Percentiles rank a stretch among this genome's conserved stretches.
Conservation (phyloP, 2,797 vertebrate genomes). For the Lepus townsendii region DNA sequence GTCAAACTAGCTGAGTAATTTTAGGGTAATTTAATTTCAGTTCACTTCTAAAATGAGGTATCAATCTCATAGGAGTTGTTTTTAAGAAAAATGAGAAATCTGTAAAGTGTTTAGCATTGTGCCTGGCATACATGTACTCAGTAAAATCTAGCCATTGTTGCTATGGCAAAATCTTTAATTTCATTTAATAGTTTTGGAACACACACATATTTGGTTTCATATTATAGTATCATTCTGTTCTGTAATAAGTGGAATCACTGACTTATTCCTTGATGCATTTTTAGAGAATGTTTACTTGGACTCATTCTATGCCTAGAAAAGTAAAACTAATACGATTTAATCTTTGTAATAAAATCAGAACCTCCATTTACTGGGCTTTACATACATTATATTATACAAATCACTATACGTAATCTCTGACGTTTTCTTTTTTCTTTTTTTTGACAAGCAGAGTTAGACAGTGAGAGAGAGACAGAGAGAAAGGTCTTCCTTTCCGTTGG, state of each 20-base stretch:
- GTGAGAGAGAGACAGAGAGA: too few relatives aligned
- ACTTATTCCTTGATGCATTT: not conserved
- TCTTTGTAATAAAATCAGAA: conserved; percentile 4
- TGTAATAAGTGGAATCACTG: conserved; percentile 6
- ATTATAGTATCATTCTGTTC: not conserved
- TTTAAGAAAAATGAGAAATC: conserved; percentile 61
- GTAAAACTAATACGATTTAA: not conserved
- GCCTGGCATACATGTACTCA: not conserved
- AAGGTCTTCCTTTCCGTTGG: too few relatives aligned
- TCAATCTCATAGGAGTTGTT: not conserved
- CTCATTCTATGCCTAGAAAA: not conserved
- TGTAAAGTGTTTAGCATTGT: not conserved
- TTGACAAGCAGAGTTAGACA: too few relatives aligned
- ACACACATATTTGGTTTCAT: not conserved
- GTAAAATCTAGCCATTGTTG: conserved; percentile 6
- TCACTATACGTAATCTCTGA: not conserved
- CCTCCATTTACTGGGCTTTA: conserved; percentile 36
- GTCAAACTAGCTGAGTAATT: not conserved
- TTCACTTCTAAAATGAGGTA: conserved; percentile 28
- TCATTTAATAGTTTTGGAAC: conserved; percentile 51
- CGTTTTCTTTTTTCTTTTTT: not conserved
- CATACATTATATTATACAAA: not conserved
- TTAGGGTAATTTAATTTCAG: not conserved
- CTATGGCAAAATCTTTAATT: conserved; percentile 30
- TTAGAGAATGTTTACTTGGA: conserved; percentile 34